Conservation (phyloP, 1,140 invertebrate species). For the Drusus annulatus region DNA sequence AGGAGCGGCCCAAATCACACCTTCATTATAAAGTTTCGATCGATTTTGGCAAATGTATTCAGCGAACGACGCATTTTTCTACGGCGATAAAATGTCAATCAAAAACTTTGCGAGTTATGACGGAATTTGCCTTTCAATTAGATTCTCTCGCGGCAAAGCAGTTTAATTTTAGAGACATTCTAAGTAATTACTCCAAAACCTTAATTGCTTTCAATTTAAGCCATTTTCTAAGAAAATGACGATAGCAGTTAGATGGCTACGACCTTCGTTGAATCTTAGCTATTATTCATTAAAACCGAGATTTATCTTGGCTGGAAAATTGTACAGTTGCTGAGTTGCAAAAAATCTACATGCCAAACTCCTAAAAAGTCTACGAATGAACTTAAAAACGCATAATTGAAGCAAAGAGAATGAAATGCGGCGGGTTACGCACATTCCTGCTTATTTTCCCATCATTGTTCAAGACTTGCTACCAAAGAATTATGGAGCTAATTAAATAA, state of each 20-base stretch:
- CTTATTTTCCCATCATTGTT: constrained; percentile 37
- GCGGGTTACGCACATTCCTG: constrained; percentile 30
- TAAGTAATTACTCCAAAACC: not conserved
- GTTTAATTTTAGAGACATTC: constrained; percentile 10
- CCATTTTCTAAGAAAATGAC: not conserved
- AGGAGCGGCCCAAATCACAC: constrained; percentile 34
- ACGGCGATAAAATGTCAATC: constrained; percentile 39
- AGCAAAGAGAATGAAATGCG: constrained; percentile 2
- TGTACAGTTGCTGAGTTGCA: too few species aligned
- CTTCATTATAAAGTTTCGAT: constrained; percentile 42
- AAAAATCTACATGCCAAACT: too few species aligned
- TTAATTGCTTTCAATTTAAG: not conserved
- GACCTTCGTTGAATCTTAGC: too few species aligned
- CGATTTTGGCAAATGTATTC: constrained; percentile 42
- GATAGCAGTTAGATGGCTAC: too few species aligned
- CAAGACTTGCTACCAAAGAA: not conserved
- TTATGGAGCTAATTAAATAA: constrained; percentile 14
- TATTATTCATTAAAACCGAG: too few species aligned
- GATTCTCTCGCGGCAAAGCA: constrained; percentile 11
- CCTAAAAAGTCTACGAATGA: not conserved
- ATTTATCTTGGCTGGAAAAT: too few species aligned
- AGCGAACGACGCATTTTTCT: constrained; percentile 31
- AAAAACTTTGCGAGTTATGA: constrained; percentile 35
- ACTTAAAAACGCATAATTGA: constrained; percentile 13
- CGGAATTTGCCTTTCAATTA: constrained; percentile 25